Percentiles rank a stretch among this genome's conserved stretches.
These are phyloP conservation scores for Erynnis tages DNA, from an alignment of 2,888 invertebrate genomes.

Conservation along the genomic window DNA sequence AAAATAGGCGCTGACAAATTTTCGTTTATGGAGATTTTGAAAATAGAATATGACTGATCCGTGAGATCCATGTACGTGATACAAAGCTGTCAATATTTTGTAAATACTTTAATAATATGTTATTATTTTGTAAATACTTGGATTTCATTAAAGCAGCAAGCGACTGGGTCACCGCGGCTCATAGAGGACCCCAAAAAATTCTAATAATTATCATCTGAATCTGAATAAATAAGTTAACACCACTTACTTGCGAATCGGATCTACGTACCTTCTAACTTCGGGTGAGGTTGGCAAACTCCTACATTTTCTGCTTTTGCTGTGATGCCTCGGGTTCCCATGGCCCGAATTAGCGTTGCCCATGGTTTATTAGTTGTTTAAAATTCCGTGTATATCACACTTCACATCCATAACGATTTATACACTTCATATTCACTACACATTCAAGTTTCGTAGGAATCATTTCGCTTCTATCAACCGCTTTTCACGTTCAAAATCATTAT, in stretches of 20 bases:
- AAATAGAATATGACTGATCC: too few species aligned
- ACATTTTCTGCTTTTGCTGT: constrained; percentile 80
- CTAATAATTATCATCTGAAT: too few species aligned
- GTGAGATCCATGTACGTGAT: too few species aligned
- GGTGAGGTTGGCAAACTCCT: constrained; percentile 91
- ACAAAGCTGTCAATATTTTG: too few species aligned
- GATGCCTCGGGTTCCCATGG: constrained; percentile 60
- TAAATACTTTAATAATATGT: too few species aligned
- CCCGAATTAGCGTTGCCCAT: constrained; percentile 77
- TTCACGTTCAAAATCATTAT: neutral
- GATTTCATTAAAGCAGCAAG: too few species aligned
- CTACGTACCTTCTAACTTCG: constrained; percentile 86
- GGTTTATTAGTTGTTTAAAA: constrained; percentile 27
- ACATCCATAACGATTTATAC: constrained; percentile 6
- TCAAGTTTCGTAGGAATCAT: constrained; percentile 17
- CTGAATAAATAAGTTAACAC: too few species aligned
- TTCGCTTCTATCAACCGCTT: neutral
- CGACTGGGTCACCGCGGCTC: too few species aligned
- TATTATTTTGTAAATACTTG: too few species aligned
- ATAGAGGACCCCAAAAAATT: too few species aligned
- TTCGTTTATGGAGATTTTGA: constrained; percentile 35
- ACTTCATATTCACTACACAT: constrained; percentile 10
- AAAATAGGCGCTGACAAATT: constrained; percentile 39
- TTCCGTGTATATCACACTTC: constrained; percentile 13
- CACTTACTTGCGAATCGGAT: too few species aligned